phyloP scores from a whole-genome alignment of 2,113 vertebrate genomes.

The Phalacrocorax carbo region DNA sequence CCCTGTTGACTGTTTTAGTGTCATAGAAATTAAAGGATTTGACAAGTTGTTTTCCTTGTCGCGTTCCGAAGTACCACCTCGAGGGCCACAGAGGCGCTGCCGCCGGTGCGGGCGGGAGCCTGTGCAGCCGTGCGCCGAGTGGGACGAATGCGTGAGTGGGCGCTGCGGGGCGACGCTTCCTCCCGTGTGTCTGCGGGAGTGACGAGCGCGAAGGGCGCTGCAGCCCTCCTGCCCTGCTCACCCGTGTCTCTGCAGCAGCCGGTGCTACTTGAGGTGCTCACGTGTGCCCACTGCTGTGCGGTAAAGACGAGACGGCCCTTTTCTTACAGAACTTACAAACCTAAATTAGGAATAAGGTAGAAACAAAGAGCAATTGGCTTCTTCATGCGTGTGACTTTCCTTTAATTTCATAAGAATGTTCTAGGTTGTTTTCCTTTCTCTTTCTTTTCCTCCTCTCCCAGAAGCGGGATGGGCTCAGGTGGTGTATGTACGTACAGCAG shows the following conservation, averaged over 20 bases:
- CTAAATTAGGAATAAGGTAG: background rate
- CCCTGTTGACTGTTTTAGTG: conserved; percentile 43
- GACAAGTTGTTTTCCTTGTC: conserved; percentile 14
- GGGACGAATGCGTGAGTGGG: accelerated
- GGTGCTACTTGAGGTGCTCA: background rate
- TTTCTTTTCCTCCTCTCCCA: background rate
- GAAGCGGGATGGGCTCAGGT: background rate
- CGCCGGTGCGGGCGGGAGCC: background rate
- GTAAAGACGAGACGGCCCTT: background rate
- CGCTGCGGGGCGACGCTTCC: background rate
- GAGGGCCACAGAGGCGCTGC: background rate
- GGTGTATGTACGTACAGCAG: background rate
- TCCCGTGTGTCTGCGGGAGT: accelerated
- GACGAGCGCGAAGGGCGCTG: background rate
- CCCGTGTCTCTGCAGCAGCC: background rate
- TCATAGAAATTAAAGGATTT: conserved; percentile 67
- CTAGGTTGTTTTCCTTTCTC: background rate
- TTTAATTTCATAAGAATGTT: background rate
- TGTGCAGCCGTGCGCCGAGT: accelerated
- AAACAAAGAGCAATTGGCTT: background rate
- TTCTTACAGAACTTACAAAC: background rate
- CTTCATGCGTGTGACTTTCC: background rate
- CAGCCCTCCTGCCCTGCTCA: accelerated
- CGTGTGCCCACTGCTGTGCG: background rate
- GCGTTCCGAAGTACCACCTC: background rate